phyloP scores from a whole-genome alignment of 2,888 invertebrate genomes.

The Drosophila tanythrix region DNA sequence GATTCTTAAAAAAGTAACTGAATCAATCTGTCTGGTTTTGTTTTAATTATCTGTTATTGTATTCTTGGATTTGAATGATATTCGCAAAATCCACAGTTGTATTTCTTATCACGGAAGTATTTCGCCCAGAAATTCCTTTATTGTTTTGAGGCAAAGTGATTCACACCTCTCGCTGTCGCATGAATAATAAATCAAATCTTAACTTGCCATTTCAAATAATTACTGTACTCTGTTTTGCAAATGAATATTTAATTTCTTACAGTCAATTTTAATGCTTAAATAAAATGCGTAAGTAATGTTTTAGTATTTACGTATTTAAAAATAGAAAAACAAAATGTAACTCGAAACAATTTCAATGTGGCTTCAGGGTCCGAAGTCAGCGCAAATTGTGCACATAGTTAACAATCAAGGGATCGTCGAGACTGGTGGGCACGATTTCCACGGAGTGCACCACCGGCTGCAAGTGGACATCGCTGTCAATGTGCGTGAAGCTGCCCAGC shows the following conservation, averaged over 20 bases:
- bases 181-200: not conserved
- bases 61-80: not conserved
- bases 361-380: conserved; percentile 27
- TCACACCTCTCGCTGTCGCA: not conserved
- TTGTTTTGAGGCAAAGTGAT: not conserved
- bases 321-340: conserved; percentile 52
- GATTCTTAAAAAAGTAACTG: too few relatives aligned
- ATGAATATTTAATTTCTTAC: not conserved
- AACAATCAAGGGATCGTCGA: conserved; percentile 78
- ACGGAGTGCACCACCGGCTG: conserved; percentile 82
- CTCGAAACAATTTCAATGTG: not conserved
- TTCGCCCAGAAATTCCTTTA: not conserved
- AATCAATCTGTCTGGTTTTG: not conserved
- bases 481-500: conserved; percentile 78
- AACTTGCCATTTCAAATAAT: not conserved
- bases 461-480: conserved; percentile 77
- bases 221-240: not conserved
- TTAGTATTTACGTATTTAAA: conserved; percentile 20
- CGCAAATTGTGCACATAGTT: conserved; percentile 77
- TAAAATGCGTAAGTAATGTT: not conserved
- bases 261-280: not conserved
- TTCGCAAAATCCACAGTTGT: not conserved
- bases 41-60: not conserved
- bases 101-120: not conserved
- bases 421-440: conserved; percentile 79